These are phyloP conservation scores for Pterocles orientalis DNA, from an alignment of 2,113 vertebrate genomes.

Conservation along the genomic window DNA sequence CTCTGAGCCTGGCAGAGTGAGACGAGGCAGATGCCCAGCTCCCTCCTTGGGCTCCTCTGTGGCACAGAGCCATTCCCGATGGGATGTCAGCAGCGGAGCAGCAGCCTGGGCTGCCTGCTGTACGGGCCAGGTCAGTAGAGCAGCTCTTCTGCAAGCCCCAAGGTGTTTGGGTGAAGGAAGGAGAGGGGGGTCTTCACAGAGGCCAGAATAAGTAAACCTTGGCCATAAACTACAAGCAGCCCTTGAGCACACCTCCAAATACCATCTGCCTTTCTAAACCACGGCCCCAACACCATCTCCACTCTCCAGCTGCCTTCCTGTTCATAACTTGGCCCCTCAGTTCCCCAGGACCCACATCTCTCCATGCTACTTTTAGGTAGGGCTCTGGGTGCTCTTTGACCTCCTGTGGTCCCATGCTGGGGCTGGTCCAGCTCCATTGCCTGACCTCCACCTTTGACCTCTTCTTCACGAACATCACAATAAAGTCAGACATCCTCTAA, in stretches of 20 bases:
- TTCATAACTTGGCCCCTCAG: neutral
- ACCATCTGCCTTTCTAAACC: neutral
- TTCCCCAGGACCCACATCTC: neutral
- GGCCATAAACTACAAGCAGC: neutral
- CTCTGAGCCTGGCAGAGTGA: fast-evolving
- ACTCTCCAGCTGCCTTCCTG: neutral
- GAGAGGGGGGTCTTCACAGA: neutral
- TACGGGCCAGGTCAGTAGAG: neutral
- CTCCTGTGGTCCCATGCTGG: neutral
- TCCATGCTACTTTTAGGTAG: neutral
- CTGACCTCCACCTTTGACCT: neutral
- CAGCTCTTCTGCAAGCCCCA: neutral
- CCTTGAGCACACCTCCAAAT: neutral
- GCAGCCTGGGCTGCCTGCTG: fast-evolving
- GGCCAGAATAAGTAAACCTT: neutral
- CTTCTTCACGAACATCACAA: neutral
- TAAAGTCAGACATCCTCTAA: neutral
- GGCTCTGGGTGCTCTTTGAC: neutral
- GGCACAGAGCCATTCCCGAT: fast-evolving
- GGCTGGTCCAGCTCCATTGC: neutral
- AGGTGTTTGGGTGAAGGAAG: neutral
- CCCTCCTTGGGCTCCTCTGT: neutral
- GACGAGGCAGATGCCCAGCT: fast-evolving
- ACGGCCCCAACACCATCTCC: no score
- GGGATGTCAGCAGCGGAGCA: neutral